Base-by-base conservation (phyloP, 2,113 vertebrate species). In the Corythornis vintsioides region DNA sequence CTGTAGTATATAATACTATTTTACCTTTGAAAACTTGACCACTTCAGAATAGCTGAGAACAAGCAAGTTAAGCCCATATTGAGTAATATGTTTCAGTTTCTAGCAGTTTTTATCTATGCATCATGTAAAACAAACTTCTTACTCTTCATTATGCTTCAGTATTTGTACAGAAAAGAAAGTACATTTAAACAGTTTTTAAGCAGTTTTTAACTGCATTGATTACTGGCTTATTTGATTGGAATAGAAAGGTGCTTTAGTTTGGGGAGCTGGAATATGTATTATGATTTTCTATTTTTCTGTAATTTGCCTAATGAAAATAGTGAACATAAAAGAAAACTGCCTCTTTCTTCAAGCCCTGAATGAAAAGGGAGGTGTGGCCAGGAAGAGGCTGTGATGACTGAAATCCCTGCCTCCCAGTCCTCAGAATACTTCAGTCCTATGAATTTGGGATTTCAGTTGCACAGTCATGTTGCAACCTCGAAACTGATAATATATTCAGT, bases 31-130 rank as follows among this genome's bases (percentile, higher is more conserved):
- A 91, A 92, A 65, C 28, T 43, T 86, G 47, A n/a, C 17, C 43
- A 29, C 25, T 92, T 93, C 22, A 85, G 59, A 93, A 7, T 93
- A 79, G 73, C 84, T 93, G 86, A 70, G 47, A 79, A 70, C 59
- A 74, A 89, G 47, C 70, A 40, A 86, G 50, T 72, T 26, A 87
- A 83, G 56, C 76, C 63, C 12, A 35, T 59, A 64, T 76, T 33
- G 31, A 84, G 40, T 71, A 75, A 63, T 8, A 25, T 11, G 38
- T 87, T 89, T 79, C 1, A 0, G 29, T 75, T 75, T 88, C 63
- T 70, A 72, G 66, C 70, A 47, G 56, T 57, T 91, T 93, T 86
- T 65, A 83, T 86, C 55, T 76, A 5, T 63, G 74, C 56, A 79
- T 85, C 21, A 9, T 64, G 40, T 94, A 77, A 80, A 93, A 40